Evolutionary conservation across 2,888 invertebrate species (phyloP).

Genomic region (Oligia fasciuncula): DNA sequence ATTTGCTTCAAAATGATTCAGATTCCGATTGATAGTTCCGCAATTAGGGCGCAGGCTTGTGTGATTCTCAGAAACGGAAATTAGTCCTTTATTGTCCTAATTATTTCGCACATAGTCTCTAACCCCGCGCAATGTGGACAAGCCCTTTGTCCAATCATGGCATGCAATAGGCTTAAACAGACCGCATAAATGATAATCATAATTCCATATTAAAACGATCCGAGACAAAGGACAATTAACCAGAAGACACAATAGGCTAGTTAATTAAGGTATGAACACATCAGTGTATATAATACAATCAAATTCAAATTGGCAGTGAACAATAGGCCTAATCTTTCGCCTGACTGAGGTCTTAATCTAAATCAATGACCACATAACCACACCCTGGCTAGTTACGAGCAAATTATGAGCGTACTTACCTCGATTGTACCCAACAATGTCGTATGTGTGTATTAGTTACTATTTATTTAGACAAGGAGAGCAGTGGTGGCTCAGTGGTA

Average conservation of each 20-base stretch:
- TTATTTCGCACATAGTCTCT: slow-evolving; percentile 8
- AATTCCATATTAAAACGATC: slow-evolving; percentile 29
- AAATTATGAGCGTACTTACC: slow-evolving; percentile 53
- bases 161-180: slow-evolving; percentile 2
- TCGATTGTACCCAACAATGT: slow-evolving; percentile 30
- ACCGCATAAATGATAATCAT: slow-evolving; percentile 16
- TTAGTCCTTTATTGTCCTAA: neutral
- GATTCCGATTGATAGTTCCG: too few relatives aligned
- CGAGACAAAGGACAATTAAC: slow-evolving; percentile 30
- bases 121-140: neutral
- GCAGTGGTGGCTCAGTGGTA: neutral
- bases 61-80: too few relatives aligned
- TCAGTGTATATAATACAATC: slow-evolving; percentile 30
- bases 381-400: slow-evolving; percentile 26
- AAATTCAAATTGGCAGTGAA: slow-evolving; percentile 52
- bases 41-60: neutral
- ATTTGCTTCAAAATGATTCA: too few relatives aligned
- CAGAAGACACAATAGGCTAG: slow-evolving; percentile 5
- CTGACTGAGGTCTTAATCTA: slow-evolving; percentile 54
- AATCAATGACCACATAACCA: slow-evolving; percentile 59
- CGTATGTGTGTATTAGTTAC: slow-evolving; percentile 8
- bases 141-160: slow-evolving; percentile 24
- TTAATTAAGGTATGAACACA: slow-evolving; percentile 35
- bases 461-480: neutral
- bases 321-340: slow-evolving; percentile 62